Percentiles rank a stretch among this genome's conserved stretches.
These are phyloP conservation scores for Caenorhabditis briggsae DNA, from an alignment of 1,140 invertebrate species.

Conservation along the genomic window DNA sequence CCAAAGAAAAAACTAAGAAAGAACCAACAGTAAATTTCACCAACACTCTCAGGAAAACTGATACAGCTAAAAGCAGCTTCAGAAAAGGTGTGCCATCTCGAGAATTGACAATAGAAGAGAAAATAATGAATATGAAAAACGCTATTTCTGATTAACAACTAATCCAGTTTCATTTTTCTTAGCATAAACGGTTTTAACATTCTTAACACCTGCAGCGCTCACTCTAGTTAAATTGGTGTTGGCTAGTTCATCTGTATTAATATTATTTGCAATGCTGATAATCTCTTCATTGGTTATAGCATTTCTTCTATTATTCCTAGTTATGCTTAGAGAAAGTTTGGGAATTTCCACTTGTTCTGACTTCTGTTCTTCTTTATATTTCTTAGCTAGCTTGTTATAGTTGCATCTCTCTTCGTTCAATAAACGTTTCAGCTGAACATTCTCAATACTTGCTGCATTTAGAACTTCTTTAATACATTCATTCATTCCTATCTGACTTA, in stretches of 20 bases:
- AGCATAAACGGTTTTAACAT: constrained; percentile 5
- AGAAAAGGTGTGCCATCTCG: no score
- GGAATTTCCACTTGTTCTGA: constrained; percentile 3
- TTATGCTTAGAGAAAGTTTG: not conserved
- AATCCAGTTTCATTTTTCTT: not conserved
- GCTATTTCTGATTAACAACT: constrained; percentile 11
- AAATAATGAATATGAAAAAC: not conserved
- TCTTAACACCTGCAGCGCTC: not conserved
- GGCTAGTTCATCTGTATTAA: not conserved
- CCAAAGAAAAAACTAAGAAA: no score
- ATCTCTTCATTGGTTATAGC: not conserved
- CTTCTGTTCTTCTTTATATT: constrained; percentile 9
- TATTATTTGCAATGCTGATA: constrained; percentile 2
- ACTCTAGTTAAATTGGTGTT: not conserved
- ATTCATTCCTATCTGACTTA: not conserved
- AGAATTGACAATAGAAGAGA: no score
- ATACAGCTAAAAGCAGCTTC: no score
- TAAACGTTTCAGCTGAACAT: not conserved
- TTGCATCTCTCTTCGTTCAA: not conserved
- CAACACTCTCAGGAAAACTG: no score
- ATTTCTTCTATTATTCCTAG: not conserved
- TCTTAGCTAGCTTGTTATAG: not conserved
- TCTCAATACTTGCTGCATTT: not conserved
- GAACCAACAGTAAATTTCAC: no score
- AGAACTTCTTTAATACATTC: constrained; percentile 9